Evolutionary conservation across 2,888 invertebrate genomes (phyloP), one percentile per base, ranked within the genome.

Genomic region (Maniola hyperantus): DNA sequence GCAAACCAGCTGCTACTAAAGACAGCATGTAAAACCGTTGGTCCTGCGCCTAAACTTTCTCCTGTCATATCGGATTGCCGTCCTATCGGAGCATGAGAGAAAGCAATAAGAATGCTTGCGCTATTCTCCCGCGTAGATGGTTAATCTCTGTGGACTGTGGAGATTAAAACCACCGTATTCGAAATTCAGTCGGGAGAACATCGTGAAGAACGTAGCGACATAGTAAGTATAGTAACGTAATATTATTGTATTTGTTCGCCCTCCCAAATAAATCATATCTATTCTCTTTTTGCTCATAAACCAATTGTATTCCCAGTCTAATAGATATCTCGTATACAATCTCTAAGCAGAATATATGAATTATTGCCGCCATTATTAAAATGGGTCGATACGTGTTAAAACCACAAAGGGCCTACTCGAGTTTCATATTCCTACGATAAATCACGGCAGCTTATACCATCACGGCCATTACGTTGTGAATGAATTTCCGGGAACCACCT

Each of bases 351-450:
- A 44, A 61, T 63, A 61, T 55, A 68, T 70, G 70, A 68, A 66
- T 72, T 67, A 73, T 67, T 61, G 63, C 63, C 15, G 64, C 68
- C 63, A 67, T 73, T 73, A 73, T 73, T 70, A 72, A 73, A 72
- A 73, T 69, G 67, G 65, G 58, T 69, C 68, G 68, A 71, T 70
- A 71, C 67, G 68, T 67, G 70, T 73, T 73, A 73, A 73, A 73
- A 71, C 70, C 72, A 66, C 71, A 71, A 70, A 72, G 67, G 72
- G 71, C 68, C 70, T 65, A 60, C 70, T 72, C 68, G 68, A 69
- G 71, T 74, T 73, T 75, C 77, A 77, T 78, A 78, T 76, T 75
- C 73, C 67, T 60, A 58, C 54, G 64, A 76, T 78, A 77, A 76
- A 78, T 77, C 75, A 75, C 66, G 46, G 64, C 39, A 64, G 74